A percentile compares a stretch with the other conserved stretches of the same genome.
phyloP scores from a whole-genome alignment of 92 coral and sea anemone genomes.

The Porites rus region DNA sequence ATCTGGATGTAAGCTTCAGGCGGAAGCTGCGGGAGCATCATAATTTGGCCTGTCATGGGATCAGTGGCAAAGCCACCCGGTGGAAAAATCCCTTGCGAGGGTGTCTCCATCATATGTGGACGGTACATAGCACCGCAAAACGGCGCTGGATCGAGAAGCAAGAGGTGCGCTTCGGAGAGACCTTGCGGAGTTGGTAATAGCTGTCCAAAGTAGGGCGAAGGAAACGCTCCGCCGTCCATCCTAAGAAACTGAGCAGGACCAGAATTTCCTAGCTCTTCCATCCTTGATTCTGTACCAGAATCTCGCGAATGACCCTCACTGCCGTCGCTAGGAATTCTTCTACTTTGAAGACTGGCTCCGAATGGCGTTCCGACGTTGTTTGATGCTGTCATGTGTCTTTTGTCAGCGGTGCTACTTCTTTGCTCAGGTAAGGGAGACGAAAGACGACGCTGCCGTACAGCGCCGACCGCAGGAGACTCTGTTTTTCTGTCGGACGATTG shows the following conservation, averaged over 20 bases:
- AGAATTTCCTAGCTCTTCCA: slow-evolving; percentile 15
- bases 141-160: slow-evolving; percentile 55
- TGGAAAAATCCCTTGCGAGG: slow-evolving; percentile 65
- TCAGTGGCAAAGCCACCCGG: slow-evolving; percentile 62
- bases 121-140: slow-evolving; percentile 54
- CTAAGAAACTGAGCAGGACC: slow-evolving; percentile 42
- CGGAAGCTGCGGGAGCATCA: slow-evolving; percentile 70
- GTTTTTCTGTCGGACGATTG: slow-evolving; percentile 31
- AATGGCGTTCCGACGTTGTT: slow-evolving; percentile 22
- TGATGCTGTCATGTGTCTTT: neutral
- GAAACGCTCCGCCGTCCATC: slow-evolving; percentile 56
- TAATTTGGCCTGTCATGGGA: slow-evolving; percentile 74
- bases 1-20: slow-evolving; percentile 67
- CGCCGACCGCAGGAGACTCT: slow-evolving; percentile 25
- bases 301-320: slow-evolving; percentile 24
- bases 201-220: slow-evolving; percentile 48
- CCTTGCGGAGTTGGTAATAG: slow-evolving; percentile 54
- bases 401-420: slow-evolving; percentile 2
- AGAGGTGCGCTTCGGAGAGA: slow-evolving; percentile 50
- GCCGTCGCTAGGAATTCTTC: slow-evolving; percentile 27
- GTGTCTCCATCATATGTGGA: slow-evolving; percentile 72
- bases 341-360: slow-evolving; percentile 10
- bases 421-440: slow-evolving; percentile 47
- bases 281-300: slow-evolving; percentile 16
- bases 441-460: slow-evolving; percentile 41